phyloP scores from a whole-genome alignment of 1,140 invertebrate species.

The Geopemphigus sp. region DNA sequence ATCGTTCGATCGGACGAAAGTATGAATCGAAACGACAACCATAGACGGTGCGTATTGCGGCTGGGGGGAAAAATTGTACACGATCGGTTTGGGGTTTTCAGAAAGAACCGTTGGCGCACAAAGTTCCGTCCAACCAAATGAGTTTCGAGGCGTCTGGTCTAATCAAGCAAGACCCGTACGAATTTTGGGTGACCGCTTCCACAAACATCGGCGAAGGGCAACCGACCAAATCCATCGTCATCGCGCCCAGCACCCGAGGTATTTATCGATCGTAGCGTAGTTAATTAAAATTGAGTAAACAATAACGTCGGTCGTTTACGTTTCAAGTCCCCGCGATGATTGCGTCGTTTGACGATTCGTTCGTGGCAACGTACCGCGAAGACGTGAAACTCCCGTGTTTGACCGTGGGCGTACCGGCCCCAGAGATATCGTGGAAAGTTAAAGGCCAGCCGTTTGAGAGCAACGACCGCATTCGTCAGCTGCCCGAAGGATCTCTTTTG shows the following conservation, averaged over 20 bases:
- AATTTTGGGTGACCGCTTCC: conserved; percentile 92
- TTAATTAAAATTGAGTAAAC: too few species aligned
- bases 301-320: conserved; percentile 49
- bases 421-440: conserved; percentile 83
- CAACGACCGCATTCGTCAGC: conserved; percentile 74
- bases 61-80: neutral
- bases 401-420: conserved; percentile 83
- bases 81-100: conserved; percentile 42
- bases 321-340: conserved; percentile 84
- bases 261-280: conserved; percentile 49
- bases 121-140: conserved; percentile 64
- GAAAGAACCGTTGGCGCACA: conserved; percentile 66
- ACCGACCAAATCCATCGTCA: conserved; percentile 77
- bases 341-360: conserved; percentile 86
- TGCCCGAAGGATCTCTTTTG: conserved; percentile 84
- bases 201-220: conserved; percentile 91
- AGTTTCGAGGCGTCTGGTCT: conserved; percentile 82
- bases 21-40: neutral
- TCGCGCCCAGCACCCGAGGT: conserved; percentile 80
- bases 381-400: conserved; percentile 87
- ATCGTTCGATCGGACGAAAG: neutral
- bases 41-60: neutral
- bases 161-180: conserved; percentile 76
- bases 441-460: conserved; percentile 66
- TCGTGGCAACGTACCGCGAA: conserved; percentile 85